These are phyloP conservation scores for Desoria tigrina DNA, from an alignment of 2,888 invertebrate species.

Conservation along the genomic window DNA sequence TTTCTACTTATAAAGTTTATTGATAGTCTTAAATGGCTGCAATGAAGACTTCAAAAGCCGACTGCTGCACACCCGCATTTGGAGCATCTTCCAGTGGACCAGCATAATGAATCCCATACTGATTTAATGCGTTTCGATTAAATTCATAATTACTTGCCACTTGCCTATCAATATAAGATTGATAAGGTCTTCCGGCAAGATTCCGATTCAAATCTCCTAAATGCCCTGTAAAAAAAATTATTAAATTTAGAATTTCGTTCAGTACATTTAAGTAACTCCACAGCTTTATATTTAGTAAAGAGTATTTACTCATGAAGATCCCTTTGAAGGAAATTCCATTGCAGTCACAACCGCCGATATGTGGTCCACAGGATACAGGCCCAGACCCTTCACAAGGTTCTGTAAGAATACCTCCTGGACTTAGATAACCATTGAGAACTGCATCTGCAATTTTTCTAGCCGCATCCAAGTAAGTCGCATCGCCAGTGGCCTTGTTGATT, in stretches of 20 bases:
- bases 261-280: not conserved
- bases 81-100: conserved; percentile 38
- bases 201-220: conserved; percentile 41
- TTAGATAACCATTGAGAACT: conserved; percentile 36
- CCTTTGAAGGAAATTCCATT: conserved; percentile 44
- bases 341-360: conserved; percentile 28
- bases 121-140: conserved; percentile 43
- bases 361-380: not conserved
- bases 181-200: conserved; percentile 29
- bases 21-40: conserved; percentile 12
- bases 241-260: not conserved
- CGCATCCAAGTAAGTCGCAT: conserved; percentile 23
- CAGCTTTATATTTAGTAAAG: not conserved
- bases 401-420: conserved; percentile 35
- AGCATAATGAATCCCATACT: conserved; percentile 43
- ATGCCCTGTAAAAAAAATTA: conserved; percentile 19
- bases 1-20: too few relatives aligned
- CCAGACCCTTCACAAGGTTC: conserved; percentile 40
- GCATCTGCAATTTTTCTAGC: conserved; percentile 46
- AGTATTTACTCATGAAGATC: conserved; percentile 35
- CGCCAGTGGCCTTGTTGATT: conserved; percentile 34
- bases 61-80: conserved; percentile 43
- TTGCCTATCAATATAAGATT: conserved; percentile 30
- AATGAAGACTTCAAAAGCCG: conserved; percentile 39
- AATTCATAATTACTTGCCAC: conserved; percentile 28